Base-by-base conservation (phyloP, 2,113 vertebrate genomes). In the Pipra filicauda region DNA sequence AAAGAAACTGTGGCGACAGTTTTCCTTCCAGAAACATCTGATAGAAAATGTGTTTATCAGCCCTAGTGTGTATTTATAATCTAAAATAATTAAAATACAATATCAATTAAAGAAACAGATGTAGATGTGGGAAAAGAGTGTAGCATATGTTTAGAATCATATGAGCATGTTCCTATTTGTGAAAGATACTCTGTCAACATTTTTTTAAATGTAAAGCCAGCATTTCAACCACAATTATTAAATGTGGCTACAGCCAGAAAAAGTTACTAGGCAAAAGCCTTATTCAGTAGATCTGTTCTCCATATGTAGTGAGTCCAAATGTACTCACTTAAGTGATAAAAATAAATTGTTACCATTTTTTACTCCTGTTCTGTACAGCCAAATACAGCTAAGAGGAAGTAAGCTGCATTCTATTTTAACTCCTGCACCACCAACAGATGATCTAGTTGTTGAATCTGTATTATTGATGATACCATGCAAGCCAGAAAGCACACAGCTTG, bases 131-230 rank as follows among this genome's bases (percentile, higher is more conserved):
- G 93, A 94, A 93, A 86, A 33, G 57, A 93, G 15, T 49, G 19
- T 21, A 88, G 46, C 95, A 91, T 74, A 67, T 90, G 95, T 95
- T 97, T 67, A 88, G 59, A 95, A 88, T 97, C 76, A 71, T 86
- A 71, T 71, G 64, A 95, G 67, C 88, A 77, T 93, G 93, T 93
- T 95, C 79, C 79, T 59, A 96, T 97, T 95, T 95, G 85, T 90
- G 95, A 96, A 93, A 93, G 92, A 96, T 94, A 93, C 85, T 94
- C 83, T 78, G 85, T 96, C 96, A 96, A 96, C 95, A 94, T 95
- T 94, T 97, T 96, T 97, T 96, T 20, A 96, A 96, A 96, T 86
- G 93, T 97, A 96, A 96, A 97, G 95, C 92, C 92, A 95, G 85
- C 43, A 88, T 96, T 96, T 96, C 85, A 95, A 94, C 96, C 95